Percentiles rank a stretch among this genome's conserved stretches.
These are phyloP conservation scores for Smutsia temminckii DNA, from an alignment of 2,797 vertebrate species.

Conservation along the genomic window DNA sequence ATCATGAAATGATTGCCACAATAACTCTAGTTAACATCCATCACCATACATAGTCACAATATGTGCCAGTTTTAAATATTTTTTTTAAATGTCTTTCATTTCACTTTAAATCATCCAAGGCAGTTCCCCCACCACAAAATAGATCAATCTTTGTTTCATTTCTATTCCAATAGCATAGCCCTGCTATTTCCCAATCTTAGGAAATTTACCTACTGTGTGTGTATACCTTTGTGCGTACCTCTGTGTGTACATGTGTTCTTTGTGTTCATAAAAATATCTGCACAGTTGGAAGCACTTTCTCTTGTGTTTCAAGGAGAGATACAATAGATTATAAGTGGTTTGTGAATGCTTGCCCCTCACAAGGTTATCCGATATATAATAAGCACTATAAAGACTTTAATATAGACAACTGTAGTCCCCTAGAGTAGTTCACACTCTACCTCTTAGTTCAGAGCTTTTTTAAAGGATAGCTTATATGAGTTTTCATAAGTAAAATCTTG, in stretches of 20 bases:
- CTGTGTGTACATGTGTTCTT: accelerated
- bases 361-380: not conserved
- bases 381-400: not conserved
- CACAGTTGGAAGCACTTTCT: not conserved
- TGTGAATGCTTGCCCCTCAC: not conserved
- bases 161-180: not conserved
- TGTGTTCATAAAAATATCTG: not conserved
- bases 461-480: not conserved
- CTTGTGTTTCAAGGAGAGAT: not conserved
- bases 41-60: not conserved
- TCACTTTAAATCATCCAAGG: not conserved
- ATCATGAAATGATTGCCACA: not conserved
- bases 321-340: not conserved
- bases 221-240: not conserved
- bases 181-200: not conserved
- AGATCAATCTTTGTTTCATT: not conserved
- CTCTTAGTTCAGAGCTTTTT: not conserved
- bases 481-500: not conserved
- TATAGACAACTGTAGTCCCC: not conserved
- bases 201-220: not conserved
- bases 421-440: not conserved
- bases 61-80: not conserved
- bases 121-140: not conserved
- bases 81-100: not conserved
- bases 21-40: not conserved